Evolutionary conservation across 2,888 invertebrate genomes (phyloP), one percentile per base, ranked within the genome.

Genomic region (Troides helena): DNA sequence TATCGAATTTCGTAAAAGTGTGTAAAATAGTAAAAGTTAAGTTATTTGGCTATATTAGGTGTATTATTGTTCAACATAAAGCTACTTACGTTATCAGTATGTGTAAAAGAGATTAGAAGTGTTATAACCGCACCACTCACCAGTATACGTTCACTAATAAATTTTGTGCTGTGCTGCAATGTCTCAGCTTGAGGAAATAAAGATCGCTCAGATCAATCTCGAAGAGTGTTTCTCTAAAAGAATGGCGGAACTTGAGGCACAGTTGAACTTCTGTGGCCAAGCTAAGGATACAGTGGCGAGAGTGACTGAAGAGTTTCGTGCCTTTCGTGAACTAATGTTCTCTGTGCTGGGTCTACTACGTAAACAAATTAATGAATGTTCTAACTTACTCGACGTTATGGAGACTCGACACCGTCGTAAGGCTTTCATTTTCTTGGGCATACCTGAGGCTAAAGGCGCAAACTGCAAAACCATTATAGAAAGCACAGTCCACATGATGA

Each of bases 221-320:
- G 36, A 60, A 25, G 60, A 60, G 18, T 60, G 60, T 36, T 60
- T 36, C 14, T 36, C 36, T 17, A 60, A 21, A 60, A 60, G 39
- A 25, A 59, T 59, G 58, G 14, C 58, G 7, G 17, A 50, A 50
- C 12, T 50, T 8, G 17, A 50, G 12, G 8, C 50, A 50, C 50
- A 50, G 17, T 12, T 50, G 50, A 3, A 50, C 50, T 12, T 3
- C 14, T 12, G 17, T 50, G 50, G 50, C 50, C 50, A 10, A 36
- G 60, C 60, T 4, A 60, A 60, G 36, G 60, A 60, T 14, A 60
- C 60, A 18, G 60, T 39, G 14, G 60, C 39, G 8, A 60, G 36
- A 25, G 36, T 60, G 17, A 36, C 60, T 7, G 60, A 60, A 7
- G 60, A 60, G 36, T 60, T 60, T 36, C 60, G 17, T 1, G 30